Conservation (phyloP, 2,888 invertebrate species). For the Tigriopus californicus region DNA sequence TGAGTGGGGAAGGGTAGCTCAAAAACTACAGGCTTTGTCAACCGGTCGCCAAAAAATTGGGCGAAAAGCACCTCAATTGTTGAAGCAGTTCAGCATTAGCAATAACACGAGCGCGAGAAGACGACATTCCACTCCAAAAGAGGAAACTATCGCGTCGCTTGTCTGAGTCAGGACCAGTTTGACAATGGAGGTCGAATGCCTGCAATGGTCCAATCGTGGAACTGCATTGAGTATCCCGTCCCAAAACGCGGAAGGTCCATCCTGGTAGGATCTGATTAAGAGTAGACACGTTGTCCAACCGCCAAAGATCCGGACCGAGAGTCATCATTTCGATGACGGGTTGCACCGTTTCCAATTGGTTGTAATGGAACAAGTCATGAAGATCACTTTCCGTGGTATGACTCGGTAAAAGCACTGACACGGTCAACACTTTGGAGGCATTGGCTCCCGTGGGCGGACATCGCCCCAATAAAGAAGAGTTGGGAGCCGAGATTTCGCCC, state of each 20-base stretch:
- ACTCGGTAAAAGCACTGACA: constrained; percentile 6
- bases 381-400: background rate
- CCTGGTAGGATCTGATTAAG: constrained; percentile 33
- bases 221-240: constrained; percentile 55
- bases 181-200: constrained; percentile 34
- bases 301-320: constrained; percentile 20
- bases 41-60: too few species aligned
- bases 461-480: too few species aligned
- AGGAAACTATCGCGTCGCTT: too few species aligned
- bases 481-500: too few species aligned
- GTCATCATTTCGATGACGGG: constrained; percentile 52
- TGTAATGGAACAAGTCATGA: constrained; percentile 6
- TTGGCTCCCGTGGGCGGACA: too few species aligned
- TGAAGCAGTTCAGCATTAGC: too few species aligned
- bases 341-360: constrained; percentile 38
- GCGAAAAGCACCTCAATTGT: too few species aligned
- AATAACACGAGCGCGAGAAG: too few species aligned
- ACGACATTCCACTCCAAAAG: too few species aligned
- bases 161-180: constrained; percentile 11
- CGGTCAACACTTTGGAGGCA: background rate
- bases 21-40: too few species aligned
- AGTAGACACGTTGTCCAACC: background rate
- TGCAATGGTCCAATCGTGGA: constrained; percentile 55
- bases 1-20: too few species aligned
- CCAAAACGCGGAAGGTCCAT: constrained; percentile 47